Percentiles rank a stretch among this genome's conserved stretches.
Evolutionary conservation across 2,888 invertebrate species (phyloP).

Genomic region (Merodon equestris): DNA sequence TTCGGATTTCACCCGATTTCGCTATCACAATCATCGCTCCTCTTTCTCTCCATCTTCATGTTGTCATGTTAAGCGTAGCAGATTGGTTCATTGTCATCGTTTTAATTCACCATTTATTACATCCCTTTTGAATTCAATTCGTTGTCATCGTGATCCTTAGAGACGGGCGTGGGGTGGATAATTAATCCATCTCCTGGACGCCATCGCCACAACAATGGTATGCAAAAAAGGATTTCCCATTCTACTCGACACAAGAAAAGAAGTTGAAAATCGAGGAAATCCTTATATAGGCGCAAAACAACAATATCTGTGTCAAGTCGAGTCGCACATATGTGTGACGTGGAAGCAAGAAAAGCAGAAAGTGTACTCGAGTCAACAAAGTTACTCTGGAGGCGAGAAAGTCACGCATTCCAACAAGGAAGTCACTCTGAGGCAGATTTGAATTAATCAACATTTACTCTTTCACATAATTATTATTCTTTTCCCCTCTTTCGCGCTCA

Average conservation of each 20-base stretch:
- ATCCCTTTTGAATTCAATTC: slow-evolving; percentile 56
- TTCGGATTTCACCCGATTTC: slow-evolving; percentile 46
- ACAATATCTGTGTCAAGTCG: not conserved
- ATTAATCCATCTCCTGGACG: slow-evolving; percentile 50
- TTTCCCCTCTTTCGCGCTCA: slow-evolving; percentile 10
- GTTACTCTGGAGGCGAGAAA: slow-evolving; percentile 38
- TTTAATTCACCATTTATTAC: slow-evolving; percentile 66
- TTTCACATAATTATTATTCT: slow-evolving; percentile 58
- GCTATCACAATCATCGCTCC: slow-evolving; percentile 23
- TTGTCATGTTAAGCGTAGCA: slow-evolving; percentile 59
- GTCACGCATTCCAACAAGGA: slow-evolving; percentile 62
- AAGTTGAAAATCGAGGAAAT: too few relatives aligned
- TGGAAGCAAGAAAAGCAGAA: slow-evolving; percentile 43
- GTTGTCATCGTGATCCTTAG: slow-evolving; percentile 61
- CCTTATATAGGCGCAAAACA: slow-evolving; percentile 7
- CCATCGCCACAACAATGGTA: slow-evolving; percentile 1
- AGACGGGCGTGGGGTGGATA: slow-evolving; percentile 43
- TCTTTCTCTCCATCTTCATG: too few relatives aligned
- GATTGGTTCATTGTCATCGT: slow-evolving; percentile 67
- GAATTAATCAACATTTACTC: slow-evolving; percentile 65
- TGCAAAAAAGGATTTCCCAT: slow-evolving; percentile 35
- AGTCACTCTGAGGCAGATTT: slow-evolving; percentile 41
- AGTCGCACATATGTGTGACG: slow-evolving; percentile 14
- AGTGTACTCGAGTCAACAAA: slow-evolving; percentile 60
- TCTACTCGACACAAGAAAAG: too few relatives aligned